These are phyloP conservation scores for Calameuta idolon DNA, from an alignment of 2,888 invertebrate species.

Conservation along the genomic window DNA sequence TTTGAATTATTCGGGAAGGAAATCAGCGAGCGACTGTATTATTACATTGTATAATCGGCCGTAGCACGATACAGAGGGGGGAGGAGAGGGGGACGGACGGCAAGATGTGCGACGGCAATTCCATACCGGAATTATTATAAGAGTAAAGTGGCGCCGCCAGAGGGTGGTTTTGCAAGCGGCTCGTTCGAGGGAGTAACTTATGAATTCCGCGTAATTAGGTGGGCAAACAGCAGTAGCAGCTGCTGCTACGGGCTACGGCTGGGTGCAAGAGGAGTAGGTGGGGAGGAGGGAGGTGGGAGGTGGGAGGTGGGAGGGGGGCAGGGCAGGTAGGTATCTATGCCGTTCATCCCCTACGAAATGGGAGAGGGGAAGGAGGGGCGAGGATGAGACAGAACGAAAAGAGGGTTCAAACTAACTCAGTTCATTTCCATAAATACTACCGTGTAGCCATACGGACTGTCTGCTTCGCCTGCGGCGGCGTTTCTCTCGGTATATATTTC, in stretches of 20 bases:
- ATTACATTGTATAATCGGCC: too few relatives aligned
- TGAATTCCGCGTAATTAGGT: constrained; percentile 61
- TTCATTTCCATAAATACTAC: constrained; percentile 62
- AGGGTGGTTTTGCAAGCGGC: too few relatives aligned
- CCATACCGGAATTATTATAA: too few relatives aligned
- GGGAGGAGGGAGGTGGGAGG: too few relatives aligned
- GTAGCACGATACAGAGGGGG: too few relatives aligned
- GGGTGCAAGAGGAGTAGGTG: constrained; percentile 9
- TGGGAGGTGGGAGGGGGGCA: too few relatives aligned
- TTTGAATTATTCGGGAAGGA: too few relatives aligned
- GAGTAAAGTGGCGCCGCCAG: too few relatives aligned
- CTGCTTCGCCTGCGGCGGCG: constrained; percentile 35
- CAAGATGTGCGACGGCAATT: too few relatives aligned
- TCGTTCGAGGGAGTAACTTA: constrained; percentile 40
- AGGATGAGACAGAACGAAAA: constrained; percentile 40
- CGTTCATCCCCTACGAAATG: constrained; percentile 4
- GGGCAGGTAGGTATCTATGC: not conserved
- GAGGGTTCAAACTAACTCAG: constrained; percentile 52
- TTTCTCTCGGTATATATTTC: constrained; percentile 26
- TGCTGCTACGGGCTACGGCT: constrained; percentile 5
- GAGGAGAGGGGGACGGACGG: too few relatives aligned
- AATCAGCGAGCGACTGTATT: too few relatives aligned
- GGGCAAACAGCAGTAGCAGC: constrained; percentile 46
- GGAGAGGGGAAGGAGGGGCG: constrained; percentile 22
- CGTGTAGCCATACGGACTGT: constrained; percentile 38